These are phyloP conservation scores for Austrofundulus limnaeus DNA, from an alignment of 2,113 vertebrate species.

Conservation along the genomic window DNA sequence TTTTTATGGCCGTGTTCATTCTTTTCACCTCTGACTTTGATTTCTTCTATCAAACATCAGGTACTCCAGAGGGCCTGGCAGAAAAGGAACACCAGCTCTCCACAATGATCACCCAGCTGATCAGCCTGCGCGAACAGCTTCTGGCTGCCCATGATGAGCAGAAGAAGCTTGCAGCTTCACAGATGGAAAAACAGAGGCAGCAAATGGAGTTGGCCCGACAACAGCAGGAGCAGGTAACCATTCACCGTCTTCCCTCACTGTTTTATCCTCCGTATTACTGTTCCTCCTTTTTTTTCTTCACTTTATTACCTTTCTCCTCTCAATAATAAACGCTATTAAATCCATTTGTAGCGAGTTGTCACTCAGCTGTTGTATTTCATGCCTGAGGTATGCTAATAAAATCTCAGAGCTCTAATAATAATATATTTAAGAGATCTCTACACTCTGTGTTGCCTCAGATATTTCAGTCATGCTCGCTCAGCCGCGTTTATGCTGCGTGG, in stretches of 20 bases:
- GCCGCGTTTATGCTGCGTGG: slow-evolving; percentile 67
- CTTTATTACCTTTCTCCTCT: slow-evolving; percentile 18
- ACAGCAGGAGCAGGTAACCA: slow-evolving; percentile 96
- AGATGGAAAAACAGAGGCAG: slow-evolving; percentile 98
- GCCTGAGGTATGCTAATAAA: slow-evolving; percentile 64
- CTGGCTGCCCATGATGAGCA: slow-evolving; percentile 97
- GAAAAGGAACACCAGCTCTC: slow-evolving; percentile 99
- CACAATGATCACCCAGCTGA: slow-evolving; percentile 98
- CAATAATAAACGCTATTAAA: slow-evolving; percentile 45
- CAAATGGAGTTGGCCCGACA: slow-evolving; percentile 99
- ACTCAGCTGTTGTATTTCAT: slow-evolving; percentile 51
- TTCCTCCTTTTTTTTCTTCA: slow-evolving; percentile 32
- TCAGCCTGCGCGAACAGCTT: slow-evolving; percentile 97
- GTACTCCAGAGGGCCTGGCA: slow-evolving; percentile 97
- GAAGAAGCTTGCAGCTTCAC: slow-evolving; percentile 97
- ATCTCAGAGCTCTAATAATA: slow-evolving; percentile 58
- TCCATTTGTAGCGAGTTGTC: slow-evolving; percentile 42
- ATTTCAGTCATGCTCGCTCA: slow-evolving; percentile 65
- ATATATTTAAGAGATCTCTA: slow-evolving; percentile 64
- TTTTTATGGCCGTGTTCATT: slow-evolving; percentile 17
- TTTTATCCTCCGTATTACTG: slow-evolving; percentile 1
- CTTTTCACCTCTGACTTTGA: slow-evolving; percentile 15
- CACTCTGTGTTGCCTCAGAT: slow-evolving; percentile 53
- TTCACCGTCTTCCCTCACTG: slow-evolving; percentile 9
- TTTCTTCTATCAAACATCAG: slow-evolving; percentile 64